Evolutionary conservation across 30 jellyfish, hydroid and myxozoan species (phyloP).

Genomic region (Pseudorhiza aurosa): DNA sequence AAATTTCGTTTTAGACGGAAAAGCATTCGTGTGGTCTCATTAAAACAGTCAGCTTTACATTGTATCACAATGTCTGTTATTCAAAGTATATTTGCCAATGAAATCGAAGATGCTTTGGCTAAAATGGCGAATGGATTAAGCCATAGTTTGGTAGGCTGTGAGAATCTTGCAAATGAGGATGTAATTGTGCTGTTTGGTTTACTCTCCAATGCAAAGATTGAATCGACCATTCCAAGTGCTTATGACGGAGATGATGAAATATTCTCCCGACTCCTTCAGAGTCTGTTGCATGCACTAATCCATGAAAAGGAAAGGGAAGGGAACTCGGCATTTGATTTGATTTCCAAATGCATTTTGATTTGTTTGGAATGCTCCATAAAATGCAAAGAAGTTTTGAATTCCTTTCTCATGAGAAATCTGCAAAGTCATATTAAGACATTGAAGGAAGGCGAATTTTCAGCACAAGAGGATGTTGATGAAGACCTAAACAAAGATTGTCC

Average conservation of each 20-base stretch:
- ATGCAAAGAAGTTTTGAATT: not conserved
- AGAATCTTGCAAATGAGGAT: slow-evolving; percentile 6
- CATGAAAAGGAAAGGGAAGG: not conserved
- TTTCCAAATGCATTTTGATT: slow-evolving; percentile 1
- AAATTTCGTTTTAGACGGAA: too few relatives aligned
- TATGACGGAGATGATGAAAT: not conserved
- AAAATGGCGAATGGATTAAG: not conserved
- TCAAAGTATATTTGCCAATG: not conserved
- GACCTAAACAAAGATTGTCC: not conserved
- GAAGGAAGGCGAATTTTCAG: not conserved
- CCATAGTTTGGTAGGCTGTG: not conserved
- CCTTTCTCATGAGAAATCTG: not conserved
- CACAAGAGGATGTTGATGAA: not conserved
- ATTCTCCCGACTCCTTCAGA: not conserved
- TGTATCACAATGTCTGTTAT: slow-evolving; percentile 5
- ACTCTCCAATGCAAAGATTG: not conserved
- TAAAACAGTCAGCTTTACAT: too few relatives aligned
- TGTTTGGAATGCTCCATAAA: not conserved
- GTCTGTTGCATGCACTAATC: not conserved
- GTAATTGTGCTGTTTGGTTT: not conserved
- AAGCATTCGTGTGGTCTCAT: too few relatives aligned
- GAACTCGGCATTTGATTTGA: not conserved
- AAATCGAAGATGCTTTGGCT: not conserved
- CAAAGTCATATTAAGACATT: not conserved
- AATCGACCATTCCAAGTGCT: not conserved